phyloP scores from a whole-genome alignment of 2,113 vertebrate species.

The Elanus axillaris region DNA sequence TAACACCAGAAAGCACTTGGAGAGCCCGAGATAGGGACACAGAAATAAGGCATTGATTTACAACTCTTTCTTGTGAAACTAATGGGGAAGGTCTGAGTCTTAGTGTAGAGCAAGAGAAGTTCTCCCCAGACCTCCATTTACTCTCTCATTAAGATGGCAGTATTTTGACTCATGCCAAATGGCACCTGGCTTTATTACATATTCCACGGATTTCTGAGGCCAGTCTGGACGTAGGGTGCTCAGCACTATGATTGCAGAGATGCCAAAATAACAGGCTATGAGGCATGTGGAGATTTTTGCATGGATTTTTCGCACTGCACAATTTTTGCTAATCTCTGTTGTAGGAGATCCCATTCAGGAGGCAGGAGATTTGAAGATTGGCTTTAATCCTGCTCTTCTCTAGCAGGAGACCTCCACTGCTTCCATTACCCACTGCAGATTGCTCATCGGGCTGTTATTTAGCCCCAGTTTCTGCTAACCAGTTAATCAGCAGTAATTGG shows the following conservation, averaged over 20 bases:
- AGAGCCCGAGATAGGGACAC: background rate
- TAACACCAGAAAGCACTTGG: background rate
- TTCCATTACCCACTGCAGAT: background rate
- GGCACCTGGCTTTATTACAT: background rate
- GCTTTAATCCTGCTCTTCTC: background rate
- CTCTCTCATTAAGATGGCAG: background rate
- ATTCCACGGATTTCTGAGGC: background rate
- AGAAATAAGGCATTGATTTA: background rate
- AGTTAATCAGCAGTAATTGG: background rate
- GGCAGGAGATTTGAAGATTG: background rate
- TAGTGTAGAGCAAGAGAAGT: background rate
- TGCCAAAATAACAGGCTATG: background rate
- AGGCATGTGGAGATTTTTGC: background rate
- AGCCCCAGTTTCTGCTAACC: background rate
- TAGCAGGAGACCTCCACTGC: background rate
- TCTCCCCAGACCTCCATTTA: background rate
- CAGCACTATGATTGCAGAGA: background rate
- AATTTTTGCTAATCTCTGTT: background rate
- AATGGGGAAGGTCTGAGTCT: background rate
- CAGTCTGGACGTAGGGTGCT: background rate
- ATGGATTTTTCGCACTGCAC: background rate
- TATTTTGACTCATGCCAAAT: background rate
- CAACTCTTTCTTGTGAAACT: background rate
- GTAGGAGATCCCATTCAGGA: background rate
- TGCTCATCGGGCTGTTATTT: background rate